Evolutionary conservation across 2,113 vertebrate species (phyloP), one percentile per base, ranked within the genome.

Genomic region (Octodon degus): DNA sequence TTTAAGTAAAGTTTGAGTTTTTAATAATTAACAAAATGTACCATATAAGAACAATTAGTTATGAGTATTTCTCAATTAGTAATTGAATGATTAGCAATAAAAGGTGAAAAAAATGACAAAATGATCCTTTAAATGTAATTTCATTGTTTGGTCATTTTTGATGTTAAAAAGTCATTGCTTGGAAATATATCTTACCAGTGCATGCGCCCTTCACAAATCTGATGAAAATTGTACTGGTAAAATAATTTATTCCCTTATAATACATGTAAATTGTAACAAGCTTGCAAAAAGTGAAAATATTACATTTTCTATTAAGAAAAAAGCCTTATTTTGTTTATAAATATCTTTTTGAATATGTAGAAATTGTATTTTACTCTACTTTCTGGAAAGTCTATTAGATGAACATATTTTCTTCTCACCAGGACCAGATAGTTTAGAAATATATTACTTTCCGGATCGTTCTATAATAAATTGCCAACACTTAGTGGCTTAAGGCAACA

Each of bases 11-110:
- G 12, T 58, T 93, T 72, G 74, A 92, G 43, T 90, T 17, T 24
- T 95, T 97, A 82, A 67, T 63, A 7, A 85, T 90, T 60, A 86
- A 0, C 6, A 37, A 94, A 94, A 87, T n/a, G 70, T 47, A 86
- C 8, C 47, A 89, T 74, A 80, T 74, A 67, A 8, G 11, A 88
- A 68, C 43, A 74, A 10, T 81, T 93, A 93, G 53, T 55, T 32
- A 62, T 79, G 53, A 85, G 58, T 25, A 58, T 27, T 80, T 91
- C 3, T 88, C 16, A 93, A 65, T 74, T 83, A 76, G 10, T 32
- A 84, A 74, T 84, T 72, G 80, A 70, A 50, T 53, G 88, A 62
- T 58, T 77, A 80, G 53, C 1, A 74, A 40, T 68, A 62, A 67
- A 81, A 79, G 19, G 2, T 9, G 8, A 90, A 80, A 90, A 80